Evolutionary conservation across 2,888 invertebrate genomes (phyloP).

Genomic region (Nematopogon swammerdamellus): DNA sequence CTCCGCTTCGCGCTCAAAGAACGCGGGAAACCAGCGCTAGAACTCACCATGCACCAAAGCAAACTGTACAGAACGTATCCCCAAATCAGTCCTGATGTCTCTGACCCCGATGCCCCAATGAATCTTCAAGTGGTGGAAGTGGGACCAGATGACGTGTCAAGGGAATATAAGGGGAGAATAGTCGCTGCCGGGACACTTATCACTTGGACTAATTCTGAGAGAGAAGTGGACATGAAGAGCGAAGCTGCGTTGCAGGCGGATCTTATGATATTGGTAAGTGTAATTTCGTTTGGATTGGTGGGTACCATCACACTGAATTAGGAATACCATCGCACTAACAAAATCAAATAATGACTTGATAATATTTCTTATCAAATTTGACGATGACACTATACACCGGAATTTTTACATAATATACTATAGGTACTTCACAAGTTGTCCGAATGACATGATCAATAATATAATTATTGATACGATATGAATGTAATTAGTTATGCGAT

Average conservation of each 20-base stretch:
- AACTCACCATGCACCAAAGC: slow-evolving; percentile 32
- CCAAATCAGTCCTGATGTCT: not conserved
- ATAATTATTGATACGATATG: too few relatives aligned
- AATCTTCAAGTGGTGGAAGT: slow-evolving; percentile 44
- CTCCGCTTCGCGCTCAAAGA: slow-evolving; percentile 36
- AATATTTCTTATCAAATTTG: too few relatives aligned
- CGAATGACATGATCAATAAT: too few relatives aligned
- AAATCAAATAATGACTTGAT: too few relatives aligned
- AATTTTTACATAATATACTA: too few relatives aligned
- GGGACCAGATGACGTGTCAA: slow-evolving; percentile 32
- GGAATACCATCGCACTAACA: too few relatives aligned
- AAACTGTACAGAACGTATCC: slow-evolving; percentile 22
- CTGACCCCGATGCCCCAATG: slow-evolving; percentile 37
- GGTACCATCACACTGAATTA: too few relatives aligned
- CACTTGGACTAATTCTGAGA: slow-evolving; percentile 33
- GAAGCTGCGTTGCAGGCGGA: slow-evolving; percentile 34
- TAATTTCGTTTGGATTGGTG: too few relatives aligned
- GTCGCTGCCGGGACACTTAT: slow-evolving; percentile 36
- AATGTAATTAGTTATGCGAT: too few relatives aligned
- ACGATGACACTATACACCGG: too few relatives aligned
- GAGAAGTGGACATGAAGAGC: slow-evolving; percentile 32
- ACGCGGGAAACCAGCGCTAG: slow-evolving; percentile 24
- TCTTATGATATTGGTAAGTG: slow-evolving; percentile 39
- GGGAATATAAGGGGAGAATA: slow-evolving; percentile 24
- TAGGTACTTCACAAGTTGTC: too few relatives aligned